Evolutionary conservation across 2,797 vertebrate genomes (phyloP).

Genomic region (Falco columbarius): DNA sequence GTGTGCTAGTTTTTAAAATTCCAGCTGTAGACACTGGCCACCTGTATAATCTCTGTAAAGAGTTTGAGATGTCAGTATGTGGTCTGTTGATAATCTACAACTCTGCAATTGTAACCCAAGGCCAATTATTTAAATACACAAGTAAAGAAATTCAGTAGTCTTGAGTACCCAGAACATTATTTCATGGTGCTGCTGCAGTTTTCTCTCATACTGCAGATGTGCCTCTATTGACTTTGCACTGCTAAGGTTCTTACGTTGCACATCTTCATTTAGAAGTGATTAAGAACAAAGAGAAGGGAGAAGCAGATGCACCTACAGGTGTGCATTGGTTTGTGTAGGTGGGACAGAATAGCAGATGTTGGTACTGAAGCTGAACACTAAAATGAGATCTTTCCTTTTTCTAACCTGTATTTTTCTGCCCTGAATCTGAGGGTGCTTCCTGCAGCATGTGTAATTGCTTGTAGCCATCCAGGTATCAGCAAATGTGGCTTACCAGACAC

Average conservation of each 20-base stretch:
- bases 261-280: fast-evolving
- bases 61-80: neutral
- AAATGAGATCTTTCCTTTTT: neutral
- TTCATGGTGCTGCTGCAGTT: neutral
- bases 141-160: neutral
- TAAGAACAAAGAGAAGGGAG: neutral
- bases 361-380: neutral
- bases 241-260: neutral
- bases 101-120: neutral
- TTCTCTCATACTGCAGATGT: neutral
- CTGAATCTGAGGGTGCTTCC: neutral
- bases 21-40: neutral
- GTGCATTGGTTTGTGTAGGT: neutral
- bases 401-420: neutral
- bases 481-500: neutral
- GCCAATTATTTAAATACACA: neutral
- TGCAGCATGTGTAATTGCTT: neutral
- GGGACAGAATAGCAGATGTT: neutral
- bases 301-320: neutral
- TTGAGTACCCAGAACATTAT: neutral
- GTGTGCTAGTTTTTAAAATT: neutral
- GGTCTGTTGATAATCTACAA: fast-evolving
- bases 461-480: neutral
- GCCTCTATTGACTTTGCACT: fast-evolving
- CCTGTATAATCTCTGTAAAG: neutral